phyloP scores from a whole-genome alignment of 2,113 vertebrate species.

The Laterallus jamaicensis region DNA sequence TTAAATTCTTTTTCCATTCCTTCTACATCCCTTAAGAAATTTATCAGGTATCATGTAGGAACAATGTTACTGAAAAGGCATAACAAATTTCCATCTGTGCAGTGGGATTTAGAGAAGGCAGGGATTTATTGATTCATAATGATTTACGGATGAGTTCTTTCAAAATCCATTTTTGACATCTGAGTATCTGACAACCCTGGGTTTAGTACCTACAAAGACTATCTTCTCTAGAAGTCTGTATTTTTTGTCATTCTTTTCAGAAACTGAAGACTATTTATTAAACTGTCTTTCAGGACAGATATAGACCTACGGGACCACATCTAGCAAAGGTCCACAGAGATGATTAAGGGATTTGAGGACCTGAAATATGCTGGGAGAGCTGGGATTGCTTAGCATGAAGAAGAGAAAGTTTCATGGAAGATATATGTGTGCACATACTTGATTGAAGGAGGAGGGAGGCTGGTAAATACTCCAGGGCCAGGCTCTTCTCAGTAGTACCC shows the following conservation, averaged over 20 bases:
- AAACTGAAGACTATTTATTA: not conserved
- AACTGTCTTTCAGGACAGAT: not conserved
- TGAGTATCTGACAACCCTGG: not conserved
- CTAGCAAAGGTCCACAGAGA: not conserved
- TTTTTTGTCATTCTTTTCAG: not conserved
- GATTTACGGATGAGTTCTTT: not conserved
- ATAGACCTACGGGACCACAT: not conserved
- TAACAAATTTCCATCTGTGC: not conserved
- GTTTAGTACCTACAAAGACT: not conserved
- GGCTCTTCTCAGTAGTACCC: not conserved
- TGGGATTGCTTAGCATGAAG: not conserved
- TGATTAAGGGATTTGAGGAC: not conserved
- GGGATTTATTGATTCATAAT: not conserved
- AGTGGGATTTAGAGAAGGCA: not conserved
- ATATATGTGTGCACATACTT: fast-evolving
- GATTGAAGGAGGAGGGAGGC: not conserved
- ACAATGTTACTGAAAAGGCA: not conserved
- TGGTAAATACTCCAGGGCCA: not conserved
- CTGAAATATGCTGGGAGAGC: not conserved
- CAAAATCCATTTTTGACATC: not conserved
- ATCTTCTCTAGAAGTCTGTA: not conserved
- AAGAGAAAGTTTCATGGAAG: not conserved
- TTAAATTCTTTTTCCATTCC: not conserved
- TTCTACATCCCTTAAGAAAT: not conserved
- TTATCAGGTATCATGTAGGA: fast-evolving